A percentile compares a stretch with the other conserved stretches of the same genome.
These are phyloP conservation scores for Cavia porcellus DNA, from an alignment of 2,113 vertebrate genomes.

Conservation along the genomic window DNA sequence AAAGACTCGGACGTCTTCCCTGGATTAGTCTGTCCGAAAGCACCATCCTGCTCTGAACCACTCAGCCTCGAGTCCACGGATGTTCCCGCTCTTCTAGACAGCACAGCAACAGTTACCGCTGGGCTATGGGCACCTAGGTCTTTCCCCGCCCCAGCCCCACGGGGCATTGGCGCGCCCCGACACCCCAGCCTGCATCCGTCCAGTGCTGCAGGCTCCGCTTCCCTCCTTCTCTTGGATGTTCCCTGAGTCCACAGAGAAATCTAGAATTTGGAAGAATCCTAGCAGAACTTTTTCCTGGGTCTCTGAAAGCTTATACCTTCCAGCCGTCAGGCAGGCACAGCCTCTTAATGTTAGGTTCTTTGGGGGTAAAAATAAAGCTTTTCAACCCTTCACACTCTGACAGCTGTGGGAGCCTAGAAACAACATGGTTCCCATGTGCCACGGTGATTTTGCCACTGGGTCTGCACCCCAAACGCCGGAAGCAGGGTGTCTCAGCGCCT, in stretches of 20 bases:
- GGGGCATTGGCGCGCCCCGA: rapidly evolving
- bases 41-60: rapidly evolving
- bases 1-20: not conserved
- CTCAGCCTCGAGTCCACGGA: rapidly evolving
- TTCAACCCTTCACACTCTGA: not conserved
- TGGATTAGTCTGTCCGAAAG: not conserved
- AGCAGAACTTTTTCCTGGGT: not conserved
- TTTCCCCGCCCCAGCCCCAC: not conserved
- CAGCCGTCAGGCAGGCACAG: rapidly evolving
- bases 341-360: not conserved
- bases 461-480: rapidly evolving
- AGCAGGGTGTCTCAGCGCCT: not conserved
- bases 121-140: not conserved
- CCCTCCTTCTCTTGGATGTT: rapidly evolving
- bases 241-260: not conserved
- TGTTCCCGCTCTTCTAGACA: rapidly evolving
- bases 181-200: not conserved
- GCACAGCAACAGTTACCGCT: rapidly evolving
- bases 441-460: not conserved
- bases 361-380: not conserved
- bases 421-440: rapidly evolving
- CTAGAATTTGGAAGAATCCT: not conserved
- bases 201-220: rapidly evolving
- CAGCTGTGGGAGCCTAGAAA: not conserved
- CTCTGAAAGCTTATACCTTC: not conserved